Percentiles rank a stretch among this genome's conserved stretches.
These are phyloP conservation scores for Latrodectus elegans DNA, from an alignment of 2,888 invertebrate genomes.

Conservation along the genomic window DNA sequence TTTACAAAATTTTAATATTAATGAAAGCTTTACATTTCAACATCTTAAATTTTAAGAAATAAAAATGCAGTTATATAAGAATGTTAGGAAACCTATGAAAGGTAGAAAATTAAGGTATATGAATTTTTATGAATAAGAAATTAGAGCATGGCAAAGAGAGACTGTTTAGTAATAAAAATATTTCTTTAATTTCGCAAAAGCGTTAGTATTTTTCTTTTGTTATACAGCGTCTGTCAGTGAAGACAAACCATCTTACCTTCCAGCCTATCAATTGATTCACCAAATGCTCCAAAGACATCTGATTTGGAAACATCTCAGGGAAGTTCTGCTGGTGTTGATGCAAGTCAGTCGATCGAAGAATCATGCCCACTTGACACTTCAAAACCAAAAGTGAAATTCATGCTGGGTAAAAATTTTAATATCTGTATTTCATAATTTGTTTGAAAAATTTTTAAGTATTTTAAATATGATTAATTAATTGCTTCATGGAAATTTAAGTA, in stretches of 20 bases:
- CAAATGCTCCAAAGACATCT: slow-evolving; percentile 14
- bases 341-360: slow-evolving; percentile 6
- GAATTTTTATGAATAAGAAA: too few relatives aligned
- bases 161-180: too few relatives aligned
- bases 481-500: too few relatives aligned
- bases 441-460: too few relatives aligned
- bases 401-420: slow-evolving; percentile 39
- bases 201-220: slow-evolving; percentile 64
- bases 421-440: not conserved
- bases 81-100: too few relatives aligned
- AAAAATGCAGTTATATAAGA: too few relatives aligned
- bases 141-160: too few relatives aligned
- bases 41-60: too few relatives aligned
- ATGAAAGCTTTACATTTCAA: too few relatives aligned
- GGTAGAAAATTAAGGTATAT: too few relatives aligned
- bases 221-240: slow-evolving; percentile 66
- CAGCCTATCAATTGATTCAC: slow-evolving; percentile 41
- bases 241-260: slow-evolving; percentile 67
- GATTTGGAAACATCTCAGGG: not conserved
- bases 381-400: slow-evolving; percentile 57
- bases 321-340: not conserved
- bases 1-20: too few relatives aligned
- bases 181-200: slow-evolving; percentile 40
- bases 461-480: too few relatives aligned
- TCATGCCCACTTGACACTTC: not conserved